A percentile compares a stretch with the other conserved stretches of the same genome.
These are phyloP conservation scores for Coremacera marginata DNA, from an alignment of 2,888 invertebrate genomes.

Conservation along the genomic window DNA sequence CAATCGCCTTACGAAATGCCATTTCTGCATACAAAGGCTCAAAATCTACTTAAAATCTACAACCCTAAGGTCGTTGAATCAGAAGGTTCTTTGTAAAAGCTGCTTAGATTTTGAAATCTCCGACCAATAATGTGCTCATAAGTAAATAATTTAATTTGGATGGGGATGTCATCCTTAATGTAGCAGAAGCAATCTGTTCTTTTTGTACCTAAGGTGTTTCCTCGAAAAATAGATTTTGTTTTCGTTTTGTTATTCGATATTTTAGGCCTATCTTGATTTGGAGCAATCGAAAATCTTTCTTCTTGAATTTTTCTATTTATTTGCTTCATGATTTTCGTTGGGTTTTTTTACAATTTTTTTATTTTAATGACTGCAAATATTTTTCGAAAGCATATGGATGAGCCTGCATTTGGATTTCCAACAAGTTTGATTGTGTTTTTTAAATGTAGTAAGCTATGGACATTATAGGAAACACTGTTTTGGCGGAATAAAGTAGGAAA, in stretches of 20 bases:
- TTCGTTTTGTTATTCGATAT: not conserved
- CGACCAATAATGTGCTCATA: not conserved
- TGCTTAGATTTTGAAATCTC: constrained; percentile 4
- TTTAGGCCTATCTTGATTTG: not conserved
- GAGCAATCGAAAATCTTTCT: not conserved
- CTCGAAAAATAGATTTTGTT: too few relatives aligned
- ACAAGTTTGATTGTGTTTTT: not conserved
- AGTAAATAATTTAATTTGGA: not conserved
- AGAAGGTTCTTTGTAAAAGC: constrained; percentile 16
- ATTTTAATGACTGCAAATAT: not conserved
- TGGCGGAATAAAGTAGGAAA: not conserved
- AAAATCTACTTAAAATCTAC: constrained; percentile 19
- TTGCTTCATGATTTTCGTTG: constrained; percentile 4
- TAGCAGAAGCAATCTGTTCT: not conserved
- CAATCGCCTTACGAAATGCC: constrained; percentile 5
- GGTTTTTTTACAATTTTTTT: not conserved
- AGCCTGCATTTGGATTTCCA: not conserved
- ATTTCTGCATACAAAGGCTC: not conserved
- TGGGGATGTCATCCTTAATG: not conserved
- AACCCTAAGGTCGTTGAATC: constrained; percentile 27
- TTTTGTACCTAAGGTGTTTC: not conserved
- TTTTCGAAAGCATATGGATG: not conserved
- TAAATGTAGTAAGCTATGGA: constrained; percentile 12
- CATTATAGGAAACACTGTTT: too few relatives aligned
- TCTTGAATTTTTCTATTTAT: not conserved